A percentile compares a stretch with the other conserved stretches of the same genome.
These are phyloP conservation scores for Nesoenas mayeri DNA, from an alignment of 2,113 vertebrate species.

Conservation along the genomic window DNA sequence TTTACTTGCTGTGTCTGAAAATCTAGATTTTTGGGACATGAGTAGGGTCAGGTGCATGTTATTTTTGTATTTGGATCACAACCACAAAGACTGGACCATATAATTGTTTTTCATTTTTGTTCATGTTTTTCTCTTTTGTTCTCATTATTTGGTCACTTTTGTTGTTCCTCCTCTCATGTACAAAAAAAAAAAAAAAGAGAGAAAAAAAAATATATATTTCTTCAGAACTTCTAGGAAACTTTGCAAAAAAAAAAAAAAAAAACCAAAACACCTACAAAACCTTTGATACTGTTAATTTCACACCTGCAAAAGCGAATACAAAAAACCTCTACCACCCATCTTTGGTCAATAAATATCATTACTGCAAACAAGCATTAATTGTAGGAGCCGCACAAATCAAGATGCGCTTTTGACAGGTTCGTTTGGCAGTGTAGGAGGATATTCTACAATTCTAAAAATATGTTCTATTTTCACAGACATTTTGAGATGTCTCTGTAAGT, in stretches of 20 bases:
- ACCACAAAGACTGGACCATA: background rate
- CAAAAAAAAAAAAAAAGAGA: background rate
- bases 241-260: background rate
- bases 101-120: background rate
- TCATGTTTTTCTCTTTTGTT: background rate
- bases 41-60: background rate
- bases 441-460: slow-evolving; percentile 74
- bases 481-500: slow-evolving; percentile 63
- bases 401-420: slow-evolving; percentile 75
- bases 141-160: background rate
- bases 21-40: background rate
- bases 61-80: background rate
- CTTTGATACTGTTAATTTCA: slow-evolving; percentile 5
- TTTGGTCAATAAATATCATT: slow-evolving; percentile 65
- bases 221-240: background rate
- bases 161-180: background rate
- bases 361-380: slow-evolving; percentile 65
- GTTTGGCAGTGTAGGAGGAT: slow-evolving; percentile 67
- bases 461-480: slow-evolving; percentile 64
- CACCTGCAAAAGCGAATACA: slow-evolving; percentile 40
- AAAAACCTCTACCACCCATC: slow-evolving; percentile 50
- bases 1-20: background rate
- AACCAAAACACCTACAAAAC: background rate
- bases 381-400: slow-evolving; percentile 61
- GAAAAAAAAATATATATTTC: background rate